Conservation (phyloP, 37 sponge, comb jelly and placozoan genomes). For the Beroe forskalii region DNA sequence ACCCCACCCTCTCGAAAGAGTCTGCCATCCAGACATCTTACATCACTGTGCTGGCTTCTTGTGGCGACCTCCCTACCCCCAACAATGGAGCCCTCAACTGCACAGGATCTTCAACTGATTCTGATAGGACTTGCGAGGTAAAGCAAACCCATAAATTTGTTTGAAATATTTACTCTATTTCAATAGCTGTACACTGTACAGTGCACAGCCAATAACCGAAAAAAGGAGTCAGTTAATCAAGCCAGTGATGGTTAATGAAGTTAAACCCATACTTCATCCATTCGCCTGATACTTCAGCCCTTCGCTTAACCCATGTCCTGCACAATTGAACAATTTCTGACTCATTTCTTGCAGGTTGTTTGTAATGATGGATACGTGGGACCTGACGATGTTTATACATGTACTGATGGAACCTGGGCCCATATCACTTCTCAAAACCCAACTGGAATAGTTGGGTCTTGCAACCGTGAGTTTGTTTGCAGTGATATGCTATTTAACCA, state of each 20-base stretch:
- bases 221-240: no score
- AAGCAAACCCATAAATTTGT: no score
- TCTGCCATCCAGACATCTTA: not conserved
- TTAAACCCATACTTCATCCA: no score
- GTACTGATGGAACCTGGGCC: constrained; percentile 27
- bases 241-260: no score
- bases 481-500: no score
- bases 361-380: constrained; percentile 35
- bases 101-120: not conserved
- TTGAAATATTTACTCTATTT: no score
- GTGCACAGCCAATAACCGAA: no score
- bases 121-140: constrained; percentile 38
- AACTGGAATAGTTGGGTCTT: constrained; percentile 31
- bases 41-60: constrained; percentile 13
- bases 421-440: constrained; percentile 43
- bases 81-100: constrained; percentile 1
- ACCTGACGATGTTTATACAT: not conserved
- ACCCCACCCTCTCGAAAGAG: not conserved
- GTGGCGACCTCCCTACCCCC: not conserved
- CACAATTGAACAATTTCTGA: no score
- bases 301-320: no score
- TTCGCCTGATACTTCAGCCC: no score
- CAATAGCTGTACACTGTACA: no score
- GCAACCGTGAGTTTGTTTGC: constrained; percentile 36
- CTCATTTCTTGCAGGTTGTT: constrained; percentile 16